Evolutionary conservation across 2,113 vertebrate species (phyloP), one percentile per base, ranked within the genome.

Genomic region (Falcunculus frontatus): DNA sequence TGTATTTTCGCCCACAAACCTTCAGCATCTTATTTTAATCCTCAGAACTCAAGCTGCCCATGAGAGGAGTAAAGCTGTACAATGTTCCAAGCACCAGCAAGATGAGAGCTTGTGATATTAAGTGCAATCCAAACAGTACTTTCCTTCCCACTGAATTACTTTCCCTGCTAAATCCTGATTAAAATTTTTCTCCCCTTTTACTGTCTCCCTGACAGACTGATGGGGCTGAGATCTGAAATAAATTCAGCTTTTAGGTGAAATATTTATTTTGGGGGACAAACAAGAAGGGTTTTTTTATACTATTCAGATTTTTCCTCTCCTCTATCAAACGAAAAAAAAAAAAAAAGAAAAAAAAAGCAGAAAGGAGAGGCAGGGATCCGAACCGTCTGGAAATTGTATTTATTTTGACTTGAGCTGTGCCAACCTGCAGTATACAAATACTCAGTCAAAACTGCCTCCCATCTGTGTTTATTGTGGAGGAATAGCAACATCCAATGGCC

Each of bases 391-490:
- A 95, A 96, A 95, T 90, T 90, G 84, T 87, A 87, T 96, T 97
- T 95, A 95, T 96, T 97, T 96, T 97, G 70, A 95, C 85, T 95
- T 94, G 87, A 95, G 94, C 79, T 92, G 79, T 94, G 96, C 96
- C 95, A 96, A 96, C 90, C 92, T 95, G 91, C 91, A 95, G 89
- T 70, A 94, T 95, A 96, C 95, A 94, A 95, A 96, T 94, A 76
- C 89, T 91, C 94, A 62, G 84, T 84, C 90, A 96, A 94, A 97
- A 94, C 84, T 92, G 90, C 87, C 87, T 94, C 56, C 95, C 84
- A 74, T 95, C 88, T 96, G 97, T 96, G 95, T 89, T 93, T 89
- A 80, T 95, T 93, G 75, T 83, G 81, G 70, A 84, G 57, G 59
- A 97, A 87, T 49, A 70, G 83, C 91, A 86, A 85, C 91, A 63